Evolutionary conservation across 2,113 vertebrate genomes (phyloP).

Genomic region (Typhlomys cinereus): DNA sequence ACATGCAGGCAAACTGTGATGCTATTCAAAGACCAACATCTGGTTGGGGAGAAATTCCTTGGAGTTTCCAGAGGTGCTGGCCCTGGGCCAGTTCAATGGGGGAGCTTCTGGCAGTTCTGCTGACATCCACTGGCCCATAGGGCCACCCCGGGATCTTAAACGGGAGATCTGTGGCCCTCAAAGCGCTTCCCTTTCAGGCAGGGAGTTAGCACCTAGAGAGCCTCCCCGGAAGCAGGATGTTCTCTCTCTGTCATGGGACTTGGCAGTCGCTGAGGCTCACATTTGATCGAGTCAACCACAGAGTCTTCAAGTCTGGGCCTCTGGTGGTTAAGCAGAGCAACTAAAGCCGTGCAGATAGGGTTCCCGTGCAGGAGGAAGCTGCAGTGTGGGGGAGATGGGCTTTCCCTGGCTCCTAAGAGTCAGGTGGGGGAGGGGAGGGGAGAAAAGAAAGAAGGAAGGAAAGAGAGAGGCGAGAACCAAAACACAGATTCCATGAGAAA

Average conservation of each 20-base stretch:
- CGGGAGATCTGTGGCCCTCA: background rate
- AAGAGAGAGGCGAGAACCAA: background rate
- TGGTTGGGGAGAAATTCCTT: background rate
- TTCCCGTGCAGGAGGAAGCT: fast-evolving
- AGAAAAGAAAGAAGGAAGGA: background rate
- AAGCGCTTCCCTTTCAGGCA: background rate
- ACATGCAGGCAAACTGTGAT: too few species aligned
- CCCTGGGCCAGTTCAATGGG: background rate
- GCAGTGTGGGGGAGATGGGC: background rate
- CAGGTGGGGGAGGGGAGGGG: background rate
- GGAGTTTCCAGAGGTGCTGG: background rate
- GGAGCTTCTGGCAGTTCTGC: too few species aligned
- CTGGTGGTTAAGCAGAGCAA: background rate
- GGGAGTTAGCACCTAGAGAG: background rate
- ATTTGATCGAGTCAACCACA: background rate
- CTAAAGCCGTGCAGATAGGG: background rate
- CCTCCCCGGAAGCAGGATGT: background rate
- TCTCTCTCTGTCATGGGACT: background rate
- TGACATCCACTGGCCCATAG: background rate
- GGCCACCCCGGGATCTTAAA: background rate
- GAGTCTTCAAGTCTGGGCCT: background rate
- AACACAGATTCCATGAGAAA: background rate
- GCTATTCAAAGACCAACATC: too few species aligned
- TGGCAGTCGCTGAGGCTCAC: background rate
- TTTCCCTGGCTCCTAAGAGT: background rate